These are phyloP conservation scores for Promerops cafer DNA, from an alignment of 2,113 vertebrate genomes.

Conservation along the genomic window DNA sequence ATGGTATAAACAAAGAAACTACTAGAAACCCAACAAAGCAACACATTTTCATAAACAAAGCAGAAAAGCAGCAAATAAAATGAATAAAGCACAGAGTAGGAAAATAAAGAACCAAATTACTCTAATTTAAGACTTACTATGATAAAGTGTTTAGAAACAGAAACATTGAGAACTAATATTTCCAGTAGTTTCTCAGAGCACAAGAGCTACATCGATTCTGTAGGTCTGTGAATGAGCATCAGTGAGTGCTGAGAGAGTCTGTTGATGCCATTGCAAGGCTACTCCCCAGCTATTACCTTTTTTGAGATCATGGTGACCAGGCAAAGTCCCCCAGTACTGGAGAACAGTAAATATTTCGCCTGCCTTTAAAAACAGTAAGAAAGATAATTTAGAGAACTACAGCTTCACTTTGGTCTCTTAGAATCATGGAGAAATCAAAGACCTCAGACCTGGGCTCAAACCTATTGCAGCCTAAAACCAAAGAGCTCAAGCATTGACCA, in stretches of 20 bases:
- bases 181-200: background rate
- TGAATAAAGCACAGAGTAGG: background rate
- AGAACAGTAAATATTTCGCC: background rate
- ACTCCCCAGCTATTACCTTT: background rate
- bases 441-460: background rate
- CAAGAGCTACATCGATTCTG: rapidly evolving
- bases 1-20: background rate
- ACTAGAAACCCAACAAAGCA: background rate
- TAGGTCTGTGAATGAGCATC: background rate
- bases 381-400: background rate
- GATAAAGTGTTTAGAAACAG: background rate
- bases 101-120: background rate
- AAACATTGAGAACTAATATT: background rate
- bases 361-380: background rate
- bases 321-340: background rate
- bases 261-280: background rate
- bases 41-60: background rate
- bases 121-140: background rate
- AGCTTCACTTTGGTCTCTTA: background rate
- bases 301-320: background rate
- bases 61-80: background rate
- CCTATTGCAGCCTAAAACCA: background rate
- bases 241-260: background rate
- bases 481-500: background rate
- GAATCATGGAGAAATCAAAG: background rate